Evolutionary conservation across 2,888 invertebrate genomes (phyloP).

Genomic region (Caenorhabditis afra): DNA sequence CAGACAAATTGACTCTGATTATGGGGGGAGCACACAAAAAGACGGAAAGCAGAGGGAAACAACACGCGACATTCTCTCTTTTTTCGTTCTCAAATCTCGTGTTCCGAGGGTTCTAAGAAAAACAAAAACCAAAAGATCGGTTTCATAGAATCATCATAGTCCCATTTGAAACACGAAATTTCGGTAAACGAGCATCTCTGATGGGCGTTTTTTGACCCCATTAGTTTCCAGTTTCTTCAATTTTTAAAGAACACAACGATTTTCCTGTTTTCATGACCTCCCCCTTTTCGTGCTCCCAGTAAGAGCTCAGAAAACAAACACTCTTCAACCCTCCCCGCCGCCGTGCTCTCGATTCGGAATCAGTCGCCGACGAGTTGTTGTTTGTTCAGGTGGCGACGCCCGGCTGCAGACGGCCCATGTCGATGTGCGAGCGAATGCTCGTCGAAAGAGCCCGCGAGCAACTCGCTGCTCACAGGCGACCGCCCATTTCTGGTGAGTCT

Average conservation of each 20-base stretch:
- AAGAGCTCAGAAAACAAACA: too few relatives aligned
- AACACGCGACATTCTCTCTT: constrained; percentile 2
- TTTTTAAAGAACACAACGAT: too few relatives aligned
- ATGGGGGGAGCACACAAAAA: not conserved
- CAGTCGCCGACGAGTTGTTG: not conserved
- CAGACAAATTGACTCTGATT: constrained; percentile 22
- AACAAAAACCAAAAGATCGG: too few relatives aligned
- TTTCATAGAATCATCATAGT: too few relatives aligned
- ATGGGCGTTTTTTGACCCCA: too few relatives aligned
- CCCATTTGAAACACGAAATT: too few relatives aligned
- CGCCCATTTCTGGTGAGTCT: constrained; percentile 56
- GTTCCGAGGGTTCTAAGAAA: too few relatives aligned
- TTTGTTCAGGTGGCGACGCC: constrained; percentile 71
- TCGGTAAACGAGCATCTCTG: too few relatives aligned
- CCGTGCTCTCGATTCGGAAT: not conserved
- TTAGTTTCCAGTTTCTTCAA: too few relatives aligned
- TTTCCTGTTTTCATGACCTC: too few relatives aligned
- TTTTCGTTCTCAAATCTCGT: too few relatives aligned
- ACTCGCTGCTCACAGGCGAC: constrained; percentile 49
- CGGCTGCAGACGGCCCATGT: constrained; percentile 76
- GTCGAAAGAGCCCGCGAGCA: constrained; percentile 60
- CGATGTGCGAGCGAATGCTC: constrained; percentile 68
- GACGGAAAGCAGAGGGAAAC: not conserved
- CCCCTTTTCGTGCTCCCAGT: too few relatives aligned
- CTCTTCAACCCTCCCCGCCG: not conserved